Percentiles rank a stretch among this genome's conserved stretches.
Conservation (phyloP, 2,888 invertebrate genomes). For the Panorpa germanica region DNA sequence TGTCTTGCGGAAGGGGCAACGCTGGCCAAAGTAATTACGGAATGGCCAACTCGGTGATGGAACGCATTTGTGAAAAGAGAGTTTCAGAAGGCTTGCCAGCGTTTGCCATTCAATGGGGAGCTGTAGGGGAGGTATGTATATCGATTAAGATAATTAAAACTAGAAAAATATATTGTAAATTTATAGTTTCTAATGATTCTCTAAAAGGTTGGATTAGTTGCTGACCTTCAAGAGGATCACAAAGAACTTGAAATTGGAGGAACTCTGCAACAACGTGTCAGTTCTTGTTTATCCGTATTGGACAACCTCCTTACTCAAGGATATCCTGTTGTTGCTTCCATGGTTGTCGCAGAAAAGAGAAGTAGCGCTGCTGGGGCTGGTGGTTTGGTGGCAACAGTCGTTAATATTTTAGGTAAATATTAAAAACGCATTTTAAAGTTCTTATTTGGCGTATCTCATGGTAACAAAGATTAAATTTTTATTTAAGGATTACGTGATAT, state of each 20-base stretch:
- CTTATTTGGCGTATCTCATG: no score
- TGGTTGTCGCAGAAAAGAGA: conserved; percentile 44
- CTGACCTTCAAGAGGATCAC: conserved; percentile 31
- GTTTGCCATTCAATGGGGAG: conserved; percentile 43
- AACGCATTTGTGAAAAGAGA: conserved; percentile 33
- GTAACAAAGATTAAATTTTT: no score
- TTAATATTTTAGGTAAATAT: conserved; percentile 45
- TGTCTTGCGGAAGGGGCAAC: conserved; percentile 42
- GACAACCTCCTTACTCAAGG: conserved; percentile 33
- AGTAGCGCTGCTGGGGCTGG: conserved; percentile 22
- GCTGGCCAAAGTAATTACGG: conserved; percentile 47
- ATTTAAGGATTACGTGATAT: conserved; percentile 47
- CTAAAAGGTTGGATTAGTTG: conserved; percentile 37
- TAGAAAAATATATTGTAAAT: neutral
- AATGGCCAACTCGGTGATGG: conserved; percentile 40
- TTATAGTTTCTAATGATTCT: neutral
- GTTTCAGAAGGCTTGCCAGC: conserved; percentile 27
- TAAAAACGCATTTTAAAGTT: no score
- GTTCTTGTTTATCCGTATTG: conserved; percentile 37
- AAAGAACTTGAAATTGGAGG: conserved; percentile 29
- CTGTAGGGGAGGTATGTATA: conserved; percentile 41
- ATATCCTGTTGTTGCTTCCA: conserved; percentile 33
- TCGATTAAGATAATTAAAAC: neutral
- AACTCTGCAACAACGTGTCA: conserved; percentile 45
- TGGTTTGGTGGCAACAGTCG: conserved; percentile 55